Conservation (phyloP, 2,797 vertebrate species). For the Galaxias olidus region DNA sequence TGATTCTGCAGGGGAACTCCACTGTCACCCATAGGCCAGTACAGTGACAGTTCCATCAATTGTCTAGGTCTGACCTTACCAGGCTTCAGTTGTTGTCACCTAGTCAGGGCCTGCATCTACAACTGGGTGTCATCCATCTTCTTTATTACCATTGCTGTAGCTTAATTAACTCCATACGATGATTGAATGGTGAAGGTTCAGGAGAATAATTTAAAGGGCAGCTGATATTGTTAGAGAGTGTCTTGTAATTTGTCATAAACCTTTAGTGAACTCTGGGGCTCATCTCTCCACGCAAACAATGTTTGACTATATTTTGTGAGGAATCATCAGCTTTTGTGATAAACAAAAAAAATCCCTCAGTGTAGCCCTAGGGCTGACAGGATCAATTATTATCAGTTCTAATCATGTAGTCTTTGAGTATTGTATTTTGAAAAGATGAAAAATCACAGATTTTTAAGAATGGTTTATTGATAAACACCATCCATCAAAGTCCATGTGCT, state of each 20-base stretch:
- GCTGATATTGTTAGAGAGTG: slow-evolving; percentile 61
- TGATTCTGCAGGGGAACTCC: slow-evolving; percentile 55
- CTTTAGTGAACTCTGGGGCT: neutral
- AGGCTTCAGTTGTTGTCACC: slow-evolving; percentile 62
- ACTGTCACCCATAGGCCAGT: slow-evolving; percentile 43
- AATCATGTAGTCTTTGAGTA: no score
- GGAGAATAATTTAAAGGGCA: slow-evolving; percentile 76
- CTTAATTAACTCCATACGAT: slow-evolving; percentile 74
- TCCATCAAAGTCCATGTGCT: no score
- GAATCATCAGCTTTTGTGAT: neutral
- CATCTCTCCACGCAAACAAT: neutral
- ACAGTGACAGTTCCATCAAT: slow-evolving; percentile 75
- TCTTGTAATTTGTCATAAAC: slow-evolving; percentile 44
- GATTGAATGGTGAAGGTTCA: slow-evolving; percentile 68
- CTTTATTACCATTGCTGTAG: slow-evolving; percentile 72
- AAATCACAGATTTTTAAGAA: no score
- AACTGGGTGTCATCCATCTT: slow-evolving; percentile 70
- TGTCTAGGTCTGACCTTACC: slow-evolving; percentile 72
- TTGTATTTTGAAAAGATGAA: no score
- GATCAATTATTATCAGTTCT: no score
- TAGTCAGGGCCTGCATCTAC: slow-evolving; percentile 49
- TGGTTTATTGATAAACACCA: no score
- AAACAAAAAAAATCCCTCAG: no score
- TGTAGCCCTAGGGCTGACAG: no score
- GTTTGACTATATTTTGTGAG: neutral